Base-by-base conservation (phyloP, 1,140 invertebrate species). In the Drosophila lacteicornis region DNA sequence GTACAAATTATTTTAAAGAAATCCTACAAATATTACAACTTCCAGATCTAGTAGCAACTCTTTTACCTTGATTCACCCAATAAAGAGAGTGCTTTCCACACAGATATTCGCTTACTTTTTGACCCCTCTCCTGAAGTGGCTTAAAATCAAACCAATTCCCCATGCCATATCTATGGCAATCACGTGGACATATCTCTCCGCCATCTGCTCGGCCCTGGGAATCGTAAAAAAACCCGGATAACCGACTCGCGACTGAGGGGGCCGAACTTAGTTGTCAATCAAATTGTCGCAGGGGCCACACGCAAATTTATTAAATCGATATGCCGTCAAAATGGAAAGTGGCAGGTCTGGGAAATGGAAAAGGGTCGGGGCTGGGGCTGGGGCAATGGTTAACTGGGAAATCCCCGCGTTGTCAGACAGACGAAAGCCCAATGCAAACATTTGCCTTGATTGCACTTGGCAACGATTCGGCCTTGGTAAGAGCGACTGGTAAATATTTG, bases 301-400 rank as follows among this genome's bases (percentile, higher is more conserved):
- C 80, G 85, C 69, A 88, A 88, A 88, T 88, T 88, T 88, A 88
- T 88, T 88, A 88, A 88, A 88, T 88, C 84, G 84, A 88, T 88
- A 88, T 90, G 80, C 65, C 84, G 69, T 88, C 84, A 90, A 88
- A 88, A 88, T 90, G 69, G 84, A 88, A 88, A 88, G 85, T 88
- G 85, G 70, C 59, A 82, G 80, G 82, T 76, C 79, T 53, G 82
- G 75, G 69, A 86, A 80, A 67, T 76, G 15, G 19, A 42, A 50
- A 49, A 51, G 22, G 22, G 49, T 36, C 27, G 40, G 27, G 47
- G 9, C 27, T 40, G 27, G 47, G 13, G 30, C 30, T 8, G 30
- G 38, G 38, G 4, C 13, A 6, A 6, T 15, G 38, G 30, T 51
- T 70, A 17, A 27, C 36, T 9, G 71, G 49, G 47, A 33, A 59